These are phyloP conservation scores for Silurus glanis DNA, from an alignment of 2,113 vertebrate species.

Conservation along the genomic window DNA sequence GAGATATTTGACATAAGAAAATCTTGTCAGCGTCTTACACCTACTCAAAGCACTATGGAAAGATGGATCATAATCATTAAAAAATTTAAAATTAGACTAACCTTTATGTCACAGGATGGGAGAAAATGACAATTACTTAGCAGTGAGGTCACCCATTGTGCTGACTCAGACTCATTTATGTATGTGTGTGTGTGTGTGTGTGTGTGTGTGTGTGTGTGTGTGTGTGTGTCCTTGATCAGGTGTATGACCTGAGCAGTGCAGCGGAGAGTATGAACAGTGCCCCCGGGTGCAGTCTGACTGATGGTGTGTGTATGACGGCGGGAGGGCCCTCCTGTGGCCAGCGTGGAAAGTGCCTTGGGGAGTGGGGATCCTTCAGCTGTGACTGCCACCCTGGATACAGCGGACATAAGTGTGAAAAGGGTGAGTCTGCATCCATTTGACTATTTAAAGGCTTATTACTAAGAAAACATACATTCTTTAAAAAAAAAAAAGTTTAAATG, in stretches of 20 bases:
- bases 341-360: slow-evolving; percentile 78
- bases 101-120: slow-evolving; percentile 19
- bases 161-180: slow-evolving; percentile 32
- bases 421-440: slow-evolving; percentile 58
- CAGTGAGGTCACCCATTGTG: slow-evolving; percentile 25
- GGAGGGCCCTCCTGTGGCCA: slow-evolving; percentile 77
- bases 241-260: slow-evolving; percentile 81
- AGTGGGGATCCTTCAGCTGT: slow-evolving; percentile 83
- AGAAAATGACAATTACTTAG: slow-evolving; percentile 2
- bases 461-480: neutral
- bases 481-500: neutral
- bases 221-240: slow-evolving; percentile 64
- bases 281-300: slow-evolving; percentile 77
- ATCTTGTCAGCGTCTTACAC: slow-evolving; percentile 9
- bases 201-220: slow-evolving; percentile 43
- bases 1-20: neutral
- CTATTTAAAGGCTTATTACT: neutral
- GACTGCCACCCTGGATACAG: slow-evolving; percentile 79
- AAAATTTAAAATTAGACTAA: neutral
- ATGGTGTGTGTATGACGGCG: slow-evolving; percentile 74
- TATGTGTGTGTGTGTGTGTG: slow-evolving; percentile 38
- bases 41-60: neutral
- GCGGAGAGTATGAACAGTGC: slow-evolving; percentile 79
- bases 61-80: neutral
- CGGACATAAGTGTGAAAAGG: slow-evolving; percentile 80